Percentiles rank a stretch among this genome's conserved stretches.
Evolutionary conservation across 2,113 vertebrate species (phyloP).

Genomic region (Amphilophus citrinellus): DNA sequence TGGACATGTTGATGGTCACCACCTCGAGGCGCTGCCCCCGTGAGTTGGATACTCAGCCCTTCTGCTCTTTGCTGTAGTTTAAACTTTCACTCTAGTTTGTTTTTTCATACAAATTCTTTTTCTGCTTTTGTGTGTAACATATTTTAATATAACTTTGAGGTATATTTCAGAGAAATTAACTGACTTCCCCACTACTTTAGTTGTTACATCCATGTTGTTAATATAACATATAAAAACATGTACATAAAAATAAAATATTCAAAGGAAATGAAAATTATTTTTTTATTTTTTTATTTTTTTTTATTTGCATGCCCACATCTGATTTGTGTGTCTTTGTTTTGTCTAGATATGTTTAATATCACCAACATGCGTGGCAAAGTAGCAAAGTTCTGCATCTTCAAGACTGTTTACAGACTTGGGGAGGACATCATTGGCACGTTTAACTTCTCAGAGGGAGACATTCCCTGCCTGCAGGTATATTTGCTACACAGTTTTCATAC

Average conservation of each 20-base stretch:
- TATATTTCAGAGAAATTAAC: no score
- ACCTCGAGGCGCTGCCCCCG: conserved; percentile 90
- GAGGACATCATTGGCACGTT: conserved; percentile 96
- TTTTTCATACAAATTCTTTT: not conserved
- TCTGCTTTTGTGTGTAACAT: not conserved
- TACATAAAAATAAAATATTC: not conserved
- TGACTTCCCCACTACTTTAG: not conserved
- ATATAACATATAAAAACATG: not conserved
- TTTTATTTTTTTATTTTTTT: not conserved
- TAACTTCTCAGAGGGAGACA: conserved; percentile 93
- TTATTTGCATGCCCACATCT: not conserved
- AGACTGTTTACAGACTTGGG: conserved; percentile 93
- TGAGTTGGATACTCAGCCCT: conserved; percentile 47
- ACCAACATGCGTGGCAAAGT: conserved; percentile 94
- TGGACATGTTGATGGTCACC: conserved; percentile 93
- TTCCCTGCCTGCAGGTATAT: conserved; percentile 93
- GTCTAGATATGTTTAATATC: conserved; percentile 94
- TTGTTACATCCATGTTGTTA: not conserved
- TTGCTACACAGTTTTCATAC: not conserved
- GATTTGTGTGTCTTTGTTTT: conserved; percentile 19
- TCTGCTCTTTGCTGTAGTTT: not conserved
- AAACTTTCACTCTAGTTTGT: not conserved
- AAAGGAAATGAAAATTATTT: no score
- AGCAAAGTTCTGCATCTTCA: conserved; percentile 97
- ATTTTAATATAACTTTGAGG: no score